phyloP scores from a whole-genome alignment of 1,140 invertebrate genomes.

The Ruditapes philippinarum region DNA sequence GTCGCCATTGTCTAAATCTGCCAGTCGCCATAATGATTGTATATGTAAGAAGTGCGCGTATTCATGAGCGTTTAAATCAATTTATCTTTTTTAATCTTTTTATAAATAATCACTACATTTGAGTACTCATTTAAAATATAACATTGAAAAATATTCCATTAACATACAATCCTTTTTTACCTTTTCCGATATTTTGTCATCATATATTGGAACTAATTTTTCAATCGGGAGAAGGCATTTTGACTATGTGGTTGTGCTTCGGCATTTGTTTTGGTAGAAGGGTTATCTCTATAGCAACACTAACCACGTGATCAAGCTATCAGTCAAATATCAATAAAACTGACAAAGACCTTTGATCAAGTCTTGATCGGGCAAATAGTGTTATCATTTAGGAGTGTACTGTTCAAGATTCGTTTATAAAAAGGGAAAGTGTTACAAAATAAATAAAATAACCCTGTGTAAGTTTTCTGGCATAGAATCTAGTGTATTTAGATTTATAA shows the following conservation, averaged over 20 bases:
- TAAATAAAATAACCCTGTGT: no score
- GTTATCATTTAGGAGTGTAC: constrained; percentile 54
- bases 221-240: constrained; percentile 33
- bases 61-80: constrained; percentile 22
- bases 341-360: constrained; percentile 64
- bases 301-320: constrained; percentile 74
- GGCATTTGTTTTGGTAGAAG: constrained; percentile 76
- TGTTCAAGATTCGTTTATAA: constrained; percentile 1
- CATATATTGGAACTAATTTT: constrained; percentile 31
- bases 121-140: background rate
- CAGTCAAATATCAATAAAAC: constrained; percentile 60
- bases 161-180: no score
- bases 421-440: constrained; percentile 16
- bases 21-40: constrained; percentile 71
- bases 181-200: no score
- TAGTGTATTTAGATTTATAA: no score
- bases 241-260: background rate
- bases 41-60: constrained; percentile 45
- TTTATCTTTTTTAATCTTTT: background rate
- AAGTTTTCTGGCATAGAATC: no score
- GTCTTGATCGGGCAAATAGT: constrained; percentile 51
- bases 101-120: no score
- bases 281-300: constrained; percentile 77
- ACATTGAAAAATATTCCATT: no score
- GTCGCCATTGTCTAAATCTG: constrained; percentile 63